Conservation (phyloP, 2,797 vertebrate species). For the Eutrigla gurnardus region DNA sequence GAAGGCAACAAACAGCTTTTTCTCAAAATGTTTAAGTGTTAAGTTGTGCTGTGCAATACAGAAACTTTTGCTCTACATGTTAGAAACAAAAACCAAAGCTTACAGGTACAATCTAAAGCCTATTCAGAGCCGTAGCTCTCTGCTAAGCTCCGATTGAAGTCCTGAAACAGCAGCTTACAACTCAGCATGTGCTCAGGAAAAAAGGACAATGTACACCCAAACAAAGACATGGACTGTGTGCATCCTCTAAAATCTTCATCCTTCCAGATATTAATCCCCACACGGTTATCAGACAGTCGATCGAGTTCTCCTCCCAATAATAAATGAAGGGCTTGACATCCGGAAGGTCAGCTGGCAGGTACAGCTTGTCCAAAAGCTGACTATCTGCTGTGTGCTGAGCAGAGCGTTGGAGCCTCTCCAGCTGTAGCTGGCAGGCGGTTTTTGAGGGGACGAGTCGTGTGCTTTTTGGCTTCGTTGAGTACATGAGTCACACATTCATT, state of each 20-base stretch:
- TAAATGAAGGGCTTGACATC: conserved; percentile 46
- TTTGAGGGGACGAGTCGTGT: conserved; percentile 26
- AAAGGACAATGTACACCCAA: background rate
- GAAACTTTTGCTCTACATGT: background rate
- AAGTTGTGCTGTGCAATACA: background rate
- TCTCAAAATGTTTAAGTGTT: background rate
- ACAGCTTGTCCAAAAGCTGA: conserved; percentile 43
- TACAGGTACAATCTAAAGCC: background rate
- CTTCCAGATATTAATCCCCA: conserved; percentile 20
- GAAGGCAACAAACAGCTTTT: background rate
- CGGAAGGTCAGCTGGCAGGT: conserved; percentile 52
- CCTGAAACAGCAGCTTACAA: background rate
- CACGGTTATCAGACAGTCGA: conserved; percentile 20
- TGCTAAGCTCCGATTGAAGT: background rate
- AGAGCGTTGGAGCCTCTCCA: conserved; percentile 53
- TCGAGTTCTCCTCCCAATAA: conserved; percentile 15
- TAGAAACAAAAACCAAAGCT: background rate
- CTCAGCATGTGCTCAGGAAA: background rate
- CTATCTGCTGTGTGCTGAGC: conserved; percentile 28
- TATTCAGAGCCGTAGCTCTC: background rate
- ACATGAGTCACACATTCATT: conserved; percentile 59
- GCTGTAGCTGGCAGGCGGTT: conserved; percentile 41
- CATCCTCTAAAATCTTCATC: conserved; percentile 2
- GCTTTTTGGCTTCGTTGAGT: conserved; percentile 45
- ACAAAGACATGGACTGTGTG: background rate